phyloP scores from a whole-genome alignment of 2,113 vertebrate species.

The Pelusios castaneus region DNA sequence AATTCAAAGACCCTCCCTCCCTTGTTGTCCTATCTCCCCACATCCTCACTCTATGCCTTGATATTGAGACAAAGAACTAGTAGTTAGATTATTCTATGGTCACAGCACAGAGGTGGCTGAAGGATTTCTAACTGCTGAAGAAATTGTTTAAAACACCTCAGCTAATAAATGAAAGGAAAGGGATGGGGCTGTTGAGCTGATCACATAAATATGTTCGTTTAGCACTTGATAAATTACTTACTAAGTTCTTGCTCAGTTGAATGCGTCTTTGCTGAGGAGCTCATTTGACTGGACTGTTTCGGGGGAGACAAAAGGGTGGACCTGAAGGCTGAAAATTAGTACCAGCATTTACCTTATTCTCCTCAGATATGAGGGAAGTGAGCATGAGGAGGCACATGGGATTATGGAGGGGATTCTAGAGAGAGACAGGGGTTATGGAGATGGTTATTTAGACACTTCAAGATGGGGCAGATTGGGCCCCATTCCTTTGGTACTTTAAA shows the following conservation, averaged over 20 bases:
- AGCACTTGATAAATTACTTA: background rate
- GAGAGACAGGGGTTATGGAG: background rate
- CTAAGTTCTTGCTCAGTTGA: background rate
- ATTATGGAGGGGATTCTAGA: too few relatives aligned
- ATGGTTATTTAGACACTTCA: background rate
- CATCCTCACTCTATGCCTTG: background rate
- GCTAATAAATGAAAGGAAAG: background rate
- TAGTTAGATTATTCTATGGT: background rate
- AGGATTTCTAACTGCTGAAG: background rate
- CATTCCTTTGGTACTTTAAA: background rate
- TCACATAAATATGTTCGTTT: background rate
- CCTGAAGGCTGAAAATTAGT: background rate
- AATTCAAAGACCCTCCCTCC: background rate
- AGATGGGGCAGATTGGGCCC: background rate
- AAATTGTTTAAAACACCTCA: background rate
- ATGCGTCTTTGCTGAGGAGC: background rate
- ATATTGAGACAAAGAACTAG: background rate
- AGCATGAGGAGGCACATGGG: background rate
- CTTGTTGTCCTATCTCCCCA: background rate
- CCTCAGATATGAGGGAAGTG: background rate
- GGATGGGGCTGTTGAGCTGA: background rate
- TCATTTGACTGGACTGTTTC: background rate
- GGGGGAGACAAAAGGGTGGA: slow-evolving; percentile 9
- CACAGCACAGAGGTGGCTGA: background rate
- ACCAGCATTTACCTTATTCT: background rate